phyloP scores from a whole-genome alignment of 1,140 invertebrate genomes.

The Eupeodes corollae region DNA sequence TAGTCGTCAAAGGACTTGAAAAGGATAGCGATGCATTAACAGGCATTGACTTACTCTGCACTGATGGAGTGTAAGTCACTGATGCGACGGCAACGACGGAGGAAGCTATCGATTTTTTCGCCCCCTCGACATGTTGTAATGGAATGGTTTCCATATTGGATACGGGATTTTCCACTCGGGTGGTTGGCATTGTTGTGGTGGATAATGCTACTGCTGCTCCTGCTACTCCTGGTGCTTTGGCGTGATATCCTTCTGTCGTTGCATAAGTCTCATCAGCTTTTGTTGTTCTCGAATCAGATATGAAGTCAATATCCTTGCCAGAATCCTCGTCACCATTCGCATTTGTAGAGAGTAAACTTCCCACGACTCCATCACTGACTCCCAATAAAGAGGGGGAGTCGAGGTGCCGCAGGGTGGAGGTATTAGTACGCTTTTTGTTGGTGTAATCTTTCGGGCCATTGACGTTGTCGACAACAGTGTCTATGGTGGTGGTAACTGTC shows the following conservation, averaged over 20 bases:
- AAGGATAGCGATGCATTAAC: conserved; percentile 11
- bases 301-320: too few relatives aligned
- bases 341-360: too few relatives aligned
- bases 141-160: too few relatives aligned
- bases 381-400: neutral
- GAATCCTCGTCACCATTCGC: too few relatives aligned
- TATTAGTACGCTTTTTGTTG: neutral
- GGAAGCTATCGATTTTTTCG: neutral
- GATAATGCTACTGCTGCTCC: too few relatives aligned
- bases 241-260: too few relatives aligned
- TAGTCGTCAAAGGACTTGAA: neutral
- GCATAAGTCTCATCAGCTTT: too few relatives aligned
- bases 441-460: neutral
- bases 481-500: neutral
- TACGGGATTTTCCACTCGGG: too few relatives aligned
- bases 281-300: too few relatives aligned
- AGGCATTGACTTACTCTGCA: neutral
- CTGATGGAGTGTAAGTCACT: neutral
- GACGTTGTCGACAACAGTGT: neutral
- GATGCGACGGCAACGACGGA: neutral
- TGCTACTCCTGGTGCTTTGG: too few relatives aligned
- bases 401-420: neutral
- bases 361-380: too few relatives aligned
- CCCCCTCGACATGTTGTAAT: neutral
- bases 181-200: too few relatives aligned